phyloP scores from a whole-genome alignment of 2,113 vertebrate species.

The Syngnathus floridae region DNA sequence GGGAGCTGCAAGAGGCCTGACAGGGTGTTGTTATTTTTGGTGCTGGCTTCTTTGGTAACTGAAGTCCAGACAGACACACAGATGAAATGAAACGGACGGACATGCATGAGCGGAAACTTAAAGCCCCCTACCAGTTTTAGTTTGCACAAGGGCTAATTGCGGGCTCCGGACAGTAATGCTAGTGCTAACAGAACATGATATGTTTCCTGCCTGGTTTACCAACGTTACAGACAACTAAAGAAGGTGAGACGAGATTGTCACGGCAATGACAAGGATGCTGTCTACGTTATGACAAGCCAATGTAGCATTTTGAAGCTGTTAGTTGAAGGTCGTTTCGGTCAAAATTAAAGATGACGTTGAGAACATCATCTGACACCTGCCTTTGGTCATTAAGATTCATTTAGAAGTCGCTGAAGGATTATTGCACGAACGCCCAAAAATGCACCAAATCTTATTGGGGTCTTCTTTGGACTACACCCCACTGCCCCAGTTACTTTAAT shows the following conservation, averaged over 20 bases:
- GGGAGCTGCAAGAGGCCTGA: conserved; percentile 41
- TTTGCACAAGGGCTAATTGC: not conserved
- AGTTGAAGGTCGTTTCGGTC: not conserved
- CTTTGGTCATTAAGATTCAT: no score
- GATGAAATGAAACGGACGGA: conserved; percentile 7
- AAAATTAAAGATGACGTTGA: no score
- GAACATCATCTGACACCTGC: no score
- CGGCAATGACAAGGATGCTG: not conserved
- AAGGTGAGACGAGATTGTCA: not conserved
- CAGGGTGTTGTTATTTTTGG: conserved; percentile 62
- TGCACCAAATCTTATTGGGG: no score
- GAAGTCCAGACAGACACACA: conserved; percentile 32
- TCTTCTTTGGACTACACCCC: no score
- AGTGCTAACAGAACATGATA: not conserved
- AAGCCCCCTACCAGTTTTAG: not conserved
- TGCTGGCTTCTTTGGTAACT: conserved; percentile 48
- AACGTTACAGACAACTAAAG: not conserved
- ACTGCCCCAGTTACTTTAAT: no score
- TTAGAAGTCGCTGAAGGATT: no score
- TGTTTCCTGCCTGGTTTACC: not conserved
- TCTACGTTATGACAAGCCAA: not conserved
- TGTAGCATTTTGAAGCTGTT: not conserved
- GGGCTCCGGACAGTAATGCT: not conserved
- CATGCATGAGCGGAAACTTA: conserved; percentile 16
- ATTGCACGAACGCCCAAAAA: no score